A percentile compares a stretch with the other conserved stretches of the same genome.
These are phyloP conservation scores for Corythoichthys intestinalis DNA, from an alignment of 2,113 vertebrate genomes.

Conservation along the genomic window DNA sequence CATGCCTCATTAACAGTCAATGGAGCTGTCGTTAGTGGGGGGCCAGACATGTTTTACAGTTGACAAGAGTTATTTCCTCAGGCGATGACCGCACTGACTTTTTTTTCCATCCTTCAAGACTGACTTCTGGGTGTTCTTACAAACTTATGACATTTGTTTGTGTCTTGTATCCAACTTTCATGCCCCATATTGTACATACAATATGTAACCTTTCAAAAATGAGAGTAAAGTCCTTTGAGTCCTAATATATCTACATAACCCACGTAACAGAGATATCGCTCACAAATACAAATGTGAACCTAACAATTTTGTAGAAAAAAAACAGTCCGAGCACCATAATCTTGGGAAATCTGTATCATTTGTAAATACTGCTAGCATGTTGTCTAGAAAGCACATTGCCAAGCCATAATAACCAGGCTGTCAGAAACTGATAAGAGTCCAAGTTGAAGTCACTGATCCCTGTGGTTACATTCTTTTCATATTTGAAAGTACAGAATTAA, in stretches of 20 bases:
- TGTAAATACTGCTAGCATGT: background rate
- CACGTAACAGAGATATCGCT: background rate
- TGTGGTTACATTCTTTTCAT: background rate
- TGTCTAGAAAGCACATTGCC: background rate
- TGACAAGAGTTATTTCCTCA: constrained; percentile 17
- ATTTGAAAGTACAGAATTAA: background rate
- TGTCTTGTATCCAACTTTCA: too few relatives aligned
- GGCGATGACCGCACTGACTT: constrained; percentile 30
- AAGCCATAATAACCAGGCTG: constrained; percentile 5
- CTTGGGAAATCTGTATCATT: background rate
- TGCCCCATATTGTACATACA: background rate
- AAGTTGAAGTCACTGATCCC: background rate
- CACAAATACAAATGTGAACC: background rate
- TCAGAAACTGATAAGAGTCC: constrained; percentile 6
- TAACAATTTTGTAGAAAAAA: background rate
- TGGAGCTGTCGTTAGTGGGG: constrained; percentile 33
- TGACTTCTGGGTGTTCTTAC: constrained; percentile 26
- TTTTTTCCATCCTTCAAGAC: constrained; percentile 3
- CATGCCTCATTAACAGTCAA: constrained; percentile 52
- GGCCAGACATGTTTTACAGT: constrained; percentile 27
- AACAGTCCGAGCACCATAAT: background rate
- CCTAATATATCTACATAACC: too few relatives aligned
- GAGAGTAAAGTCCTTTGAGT: too few relatives aligned
- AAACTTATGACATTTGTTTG: background rate
- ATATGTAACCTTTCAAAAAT: background rate